These are phyloP conservation scores for Propithecus deckenii DNA, from an alignment of 2,797 vertebrate species.

Conservation along the genomic window DNA sequence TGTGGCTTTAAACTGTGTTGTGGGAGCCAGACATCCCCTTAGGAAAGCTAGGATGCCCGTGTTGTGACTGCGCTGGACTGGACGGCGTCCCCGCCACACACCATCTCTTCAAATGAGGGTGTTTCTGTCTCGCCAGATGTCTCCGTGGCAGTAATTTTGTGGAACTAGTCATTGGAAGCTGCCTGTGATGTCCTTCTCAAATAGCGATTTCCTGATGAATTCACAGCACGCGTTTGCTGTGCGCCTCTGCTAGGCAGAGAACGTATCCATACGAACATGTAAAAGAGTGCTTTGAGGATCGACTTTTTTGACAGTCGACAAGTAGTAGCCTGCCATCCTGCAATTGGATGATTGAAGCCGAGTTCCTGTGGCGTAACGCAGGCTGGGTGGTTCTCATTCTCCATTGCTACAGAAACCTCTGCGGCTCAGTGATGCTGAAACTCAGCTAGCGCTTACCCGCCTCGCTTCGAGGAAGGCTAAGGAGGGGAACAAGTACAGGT, in stretches of 20 bases:
- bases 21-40: not conserved
- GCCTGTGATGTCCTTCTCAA: not conserved
- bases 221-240: slow-evolving; percentile 35
- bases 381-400: not conserved
- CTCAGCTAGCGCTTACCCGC: not conserved
- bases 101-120: not conserved
- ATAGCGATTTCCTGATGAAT: slow-evolving; percentile 54
- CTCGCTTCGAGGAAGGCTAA: not conserved
- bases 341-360: slow-evolving; percentile 1
- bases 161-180: slow-evolving; percentile 29
- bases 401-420: not conserved
- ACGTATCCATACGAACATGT: slow-evolving; percentile 44
- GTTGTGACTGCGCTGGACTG: not conserved
- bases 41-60: not conserved
- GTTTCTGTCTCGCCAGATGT: slow-evolving; percentile 29
- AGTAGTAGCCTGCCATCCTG: slow-evolving; percentile 44
- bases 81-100: not conserved
- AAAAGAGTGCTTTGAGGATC: slow-evolving; percentile 42
- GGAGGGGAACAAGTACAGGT: accelerated
- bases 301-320: slow-evolving; percentile 59
- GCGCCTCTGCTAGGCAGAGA: slow-evolving; percentile 28
- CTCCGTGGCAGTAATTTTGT: slow-evolving; percentile 19
- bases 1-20: not conserved
- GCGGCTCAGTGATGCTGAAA: not conserved
- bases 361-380: not conserved